A percentile compares a stretch with the other conserved stretches of the same genome.
Evolutionary conservation across 1,140 invertebrate species (phyloP).

Genomic region (Ips typographus): DNA sequence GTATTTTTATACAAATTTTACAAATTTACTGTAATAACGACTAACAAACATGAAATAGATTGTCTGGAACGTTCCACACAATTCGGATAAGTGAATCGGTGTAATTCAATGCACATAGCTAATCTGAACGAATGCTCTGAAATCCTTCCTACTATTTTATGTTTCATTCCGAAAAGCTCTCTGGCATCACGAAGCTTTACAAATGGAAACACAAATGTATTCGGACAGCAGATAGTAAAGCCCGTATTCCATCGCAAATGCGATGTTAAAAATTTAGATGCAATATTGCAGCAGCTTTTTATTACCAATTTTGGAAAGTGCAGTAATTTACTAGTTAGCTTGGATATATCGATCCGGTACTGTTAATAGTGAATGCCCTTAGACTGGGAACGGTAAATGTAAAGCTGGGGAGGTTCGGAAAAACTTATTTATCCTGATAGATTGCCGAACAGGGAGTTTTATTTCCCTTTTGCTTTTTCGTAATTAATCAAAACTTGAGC

Average conservation of each 20-base stretch:
- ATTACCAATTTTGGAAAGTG: conserved; percentile 26
- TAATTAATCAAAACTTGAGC: conserved; percentile 5
- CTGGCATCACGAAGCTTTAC: background rate
- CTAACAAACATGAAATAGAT: too few species aligned
- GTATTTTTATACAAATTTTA: too few species aligned
- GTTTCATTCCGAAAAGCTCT: background rate
- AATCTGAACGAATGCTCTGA: background rate
- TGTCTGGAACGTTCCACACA: too few species aligned
- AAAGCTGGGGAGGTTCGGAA: background rate
- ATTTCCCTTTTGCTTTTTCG: background rate
- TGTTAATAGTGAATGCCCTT: background rate
- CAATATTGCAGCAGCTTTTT: conserved; percentile 22
- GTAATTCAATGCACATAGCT: too few species aligned
- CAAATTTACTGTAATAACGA: too few species aligned
- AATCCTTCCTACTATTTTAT: background rate
- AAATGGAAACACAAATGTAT: background rate
- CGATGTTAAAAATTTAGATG: conserved; percentile 22
- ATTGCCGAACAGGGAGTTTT: background rate
- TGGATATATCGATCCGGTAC: conserved; percentile 3
- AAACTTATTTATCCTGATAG: background rate
- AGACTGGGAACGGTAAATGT: background rate
- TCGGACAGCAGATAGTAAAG: background rate
- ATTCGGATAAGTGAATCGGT: too few species aligned
- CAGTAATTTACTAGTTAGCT: conserved; percentile 23
- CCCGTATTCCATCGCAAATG: conserved; percentile 12